These are phyloP conservation scores for Chionomys nivalis DNA, from an alignment of 2,113 vertebrate genomes.

Conservation along the genomic window DNA sequence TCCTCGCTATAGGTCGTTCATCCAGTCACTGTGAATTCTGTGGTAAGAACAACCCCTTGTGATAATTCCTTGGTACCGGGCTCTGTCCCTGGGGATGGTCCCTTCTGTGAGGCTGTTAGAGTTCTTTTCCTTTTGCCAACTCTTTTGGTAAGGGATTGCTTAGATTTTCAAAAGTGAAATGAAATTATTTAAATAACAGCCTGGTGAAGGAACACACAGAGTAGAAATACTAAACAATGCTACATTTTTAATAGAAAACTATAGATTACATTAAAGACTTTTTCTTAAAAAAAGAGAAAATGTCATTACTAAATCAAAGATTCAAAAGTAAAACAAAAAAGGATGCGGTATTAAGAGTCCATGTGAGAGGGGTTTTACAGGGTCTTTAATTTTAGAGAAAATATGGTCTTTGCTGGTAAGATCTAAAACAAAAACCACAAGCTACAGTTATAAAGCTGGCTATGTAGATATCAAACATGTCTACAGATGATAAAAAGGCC, in stretches of 20 bases:
- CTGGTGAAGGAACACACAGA: not conserved
- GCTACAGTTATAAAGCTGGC: not conserved
- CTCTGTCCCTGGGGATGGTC: not conserved
- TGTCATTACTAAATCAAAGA: not conserved
- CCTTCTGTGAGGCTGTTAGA: too few species aligned
- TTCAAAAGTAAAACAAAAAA: constrained; percentile 52
- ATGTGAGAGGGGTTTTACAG: not conserved
- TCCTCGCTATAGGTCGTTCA: not conserved
- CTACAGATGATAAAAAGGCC: not conserved
- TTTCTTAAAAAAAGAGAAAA: not conserved
- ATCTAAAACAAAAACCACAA: not conserved
- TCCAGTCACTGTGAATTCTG: not conserved
- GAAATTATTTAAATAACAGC: not conserved
- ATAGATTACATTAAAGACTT: not conserved
- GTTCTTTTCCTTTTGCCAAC: not conserved
- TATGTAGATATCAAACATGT: not conserved
- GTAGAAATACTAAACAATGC: not conserved
- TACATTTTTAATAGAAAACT: constrained; percentile 24
- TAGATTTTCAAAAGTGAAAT: constrained; percentile 9
- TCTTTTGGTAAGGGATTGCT: not conserved
- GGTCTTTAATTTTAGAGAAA: constrained; percentile 1
- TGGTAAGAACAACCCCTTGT: not conserved
- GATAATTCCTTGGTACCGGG: not conserved
- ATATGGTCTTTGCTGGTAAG: not conserved
- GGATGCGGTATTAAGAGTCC: not conserved